Base-by-base conservation (phyloP, 2,888 invertebrate genomes). In the Tenthredo notha region DNA sequence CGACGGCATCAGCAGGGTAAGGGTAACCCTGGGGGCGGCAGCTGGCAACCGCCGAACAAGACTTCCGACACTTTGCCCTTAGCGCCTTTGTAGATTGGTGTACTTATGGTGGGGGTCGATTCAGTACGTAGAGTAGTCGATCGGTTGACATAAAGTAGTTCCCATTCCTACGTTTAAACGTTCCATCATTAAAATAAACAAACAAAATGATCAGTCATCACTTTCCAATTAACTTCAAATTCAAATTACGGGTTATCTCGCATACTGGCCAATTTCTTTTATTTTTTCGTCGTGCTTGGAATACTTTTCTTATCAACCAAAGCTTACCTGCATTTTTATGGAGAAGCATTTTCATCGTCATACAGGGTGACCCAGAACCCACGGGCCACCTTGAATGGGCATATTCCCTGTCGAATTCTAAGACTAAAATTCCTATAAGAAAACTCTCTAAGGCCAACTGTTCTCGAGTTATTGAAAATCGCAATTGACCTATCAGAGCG, bases 21-120 rank as follows among this genome's bases (percentile, higher is more conserved):
- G 83, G 83, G 83, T 65, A 83, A 61, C 83, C 83, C 83, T 89
- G 91, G 90, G 90, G 90, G 90, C 89, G 92, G 92, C 92, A 92
- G 92, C 91, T 92, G 92, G 90, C 92, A 91, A 91, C 89, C 91
- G 88, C 86, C 40, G 50, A 83, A 78, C 77, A 47, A 77, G 47
- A 84, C 84, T 84, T 78, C 65, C 67, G 61, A 84, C 65, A 80
- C 80, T 80, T 80, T 61, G 80, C 80, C 80, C 58, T 80, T 80
- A 80, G 61, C 77, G 77, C 77, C 77, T 77, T 77, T 77, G 77
- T 77, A 37, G 77, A 77, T 77, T 77, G 77, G 77, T 77, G 77
- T 77, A 54, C 77, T 77, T 43, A 82, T 25, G 72, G 21, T 33
- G 54, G 37, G 21, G 84, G 70, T 18, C 33, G 84, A 70, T 40